phyloP scores from a whole-genome alignment of 2,113 vertebrate species.

The Ictidomys tridecemlineatus region DNA sequence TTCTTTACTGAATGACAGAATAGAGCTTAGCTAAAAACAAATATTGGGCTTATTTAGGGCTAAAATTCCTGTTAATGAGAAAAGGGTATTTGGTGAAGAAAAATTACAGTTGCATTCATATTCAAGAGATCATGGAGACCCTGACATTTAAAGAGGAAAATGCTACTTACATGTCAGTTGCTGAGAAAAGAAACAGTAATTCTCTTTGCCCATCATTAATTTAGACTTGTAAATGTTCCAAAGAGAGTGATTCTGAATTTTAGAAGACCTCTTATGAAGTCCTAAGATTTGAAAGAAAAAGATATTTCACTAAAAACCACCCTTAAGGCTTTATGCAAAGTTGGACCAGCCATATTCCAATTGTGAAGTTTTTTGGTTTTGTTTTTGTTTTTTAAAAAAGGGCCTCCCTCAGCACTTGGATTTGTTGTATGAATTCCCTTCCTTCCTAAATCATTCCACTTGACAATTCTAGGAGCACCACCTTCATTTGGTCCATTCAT shows the following conservation, averaged over 20 bases:
- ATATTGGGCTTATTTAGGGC: neutral
- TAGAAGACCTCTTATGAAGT: slow-evolving; percentile 7
- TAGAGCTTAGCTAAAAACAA: slow-evolving; percentile 29
- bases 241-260: slow-evolving; percentile 23
- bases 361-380: neutral
- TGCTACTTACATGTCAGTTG: neutral
- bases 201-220: slow-evolving; percentile 31
- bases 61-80: neutral
- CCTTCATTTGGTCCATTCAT: neutral
- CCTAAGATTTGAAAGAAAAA: slow-evolving; percentile 18
- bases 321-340: neutral
- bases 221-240: slow-evolving; percentile 32
- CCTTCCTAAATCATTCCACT: neutral
- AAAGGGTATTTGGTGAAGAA: neutral
- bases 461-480: neutral
- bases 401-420: neutral
- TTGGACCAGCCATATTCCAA: neutral
- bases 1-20: neutral
- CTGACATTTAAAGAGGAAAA: slow-evolving; percentile 49
- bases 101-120: neutral
- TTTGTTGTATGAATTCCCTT: slow-evolving; percentile 6
- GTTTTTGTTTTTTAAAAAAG: neutral
- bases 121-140: neutral
- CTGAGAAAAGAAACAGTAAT: slow-evolving; percentile 4
- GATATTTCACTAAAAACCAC: neutral